Base-by-base conservation (phyloP, 2,888 invertebrate genomes). In the Toxonevra muliebris region DNA sequence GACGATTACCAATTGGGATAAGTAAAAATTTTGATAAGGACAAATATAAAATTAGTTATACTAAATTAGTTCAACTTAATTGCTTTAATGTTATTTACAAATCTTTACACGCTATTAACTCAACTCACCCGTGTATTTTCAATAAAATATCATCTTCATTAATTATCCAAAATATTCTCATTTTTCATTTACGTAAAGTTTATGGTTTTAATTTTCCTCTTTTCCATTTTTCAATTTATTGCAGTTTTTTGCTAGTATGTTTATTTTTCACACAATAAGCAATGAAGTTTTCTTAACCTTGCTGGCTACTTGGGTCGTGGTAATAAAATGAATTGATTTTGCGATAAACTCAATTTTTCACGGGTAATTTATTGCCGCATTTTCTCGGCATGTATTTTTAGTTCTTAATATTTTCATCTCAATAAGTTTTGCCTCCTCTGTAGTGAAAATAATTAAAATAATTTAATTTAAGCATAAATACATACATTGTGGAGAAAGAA, bases 271-370 rank as follows among this genome's bases (percentile, higher is more conserved):
- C 11, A 48, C 48, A 10, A 0, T 48, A 48, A 1, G 11, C 48
- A 40, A 5, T 43, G 43, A 41, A 42, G 43, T n/a, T 43, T 15
- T 12, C 19, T 41, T 42, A 42, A 9, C 41, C 57, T 13, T 48
- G 20, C 57, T 11, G 13, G 13, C 40, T 11, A 41, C 53, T 40
- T 8, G 20, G 12, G 57, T 17, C 19, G 19, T 12, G 17, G 40
- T 7, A 57, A 57, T 20, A 13, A 57, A 57, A 57, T 57, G 13
- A 58, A 58, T 58, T 58, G 13, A 58, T 58, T 41, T 58, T 58
- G 58, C 58, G 42, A 58, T 58, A 58, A 58, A 58, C 58, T 58
- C 58, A 43, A 58, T 58, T 58, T 17, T 58, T 58, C 42, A 58
- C 58, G 58, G 42, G 17, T 42, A 58, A 58, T 58, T 58, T 40